Conservation (phyloP, 2,113 vertebrate genomes). For the Sapajus apella region DNA sequence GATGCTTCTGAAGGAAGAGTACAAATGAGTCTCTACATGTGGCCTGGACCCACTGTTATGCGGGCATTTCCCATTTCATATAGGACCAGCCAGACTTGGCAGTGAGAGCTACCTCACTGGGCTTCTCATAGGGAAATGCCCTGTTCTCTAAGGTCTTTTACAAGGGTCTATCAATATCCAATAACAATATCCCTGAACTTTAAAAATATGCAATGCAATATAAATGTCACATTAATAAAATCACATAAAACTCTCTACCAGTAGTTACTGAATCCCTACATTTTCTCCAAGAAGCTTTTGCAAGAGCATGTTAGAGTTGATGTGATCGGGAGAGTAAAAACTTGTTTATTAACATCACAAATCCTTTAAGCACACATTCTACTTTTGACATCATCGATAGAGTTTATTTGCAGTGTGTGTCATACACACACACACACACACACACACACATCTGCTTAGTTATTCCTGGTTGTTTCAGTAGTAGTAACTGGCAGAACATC, state of each 20-base stretch:
- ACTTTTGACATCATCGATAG: not conserved
- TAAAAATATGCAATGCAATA: not conserved
- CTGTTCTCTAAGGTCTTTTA: not conserved
- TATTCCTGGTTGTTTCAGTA: not conserved
- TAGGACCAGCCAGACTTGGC: not conserved
- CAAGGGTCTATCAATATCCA: not conserved
- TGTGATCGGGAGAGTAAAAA: not conserved
- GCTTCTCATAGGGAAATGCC: not conserved
- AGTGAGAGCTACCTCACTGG: accelerated
- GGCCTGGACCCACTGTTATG: not conserved
- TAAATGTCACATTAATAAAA: conserved; percentile 51
- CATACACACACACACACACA: not conserved
- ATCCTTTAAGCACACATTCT: not conserved
- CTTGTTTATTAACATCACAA: not conserved
- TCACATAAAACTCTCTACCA: not conserved
- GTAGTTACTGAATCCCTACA: not conserved
- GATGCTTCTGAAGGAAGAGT: not conserved
- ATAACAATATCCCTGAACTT: not conserved
- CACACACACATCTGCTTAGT: not conserved
- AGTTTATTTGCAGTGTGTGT: not conserved
- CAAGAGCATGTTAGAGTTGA: not conserved
- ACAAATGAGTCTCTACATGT: too few relatives aligned
- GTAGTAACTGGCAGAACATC: not conserved
- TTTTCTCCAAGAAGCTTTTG: not conserved
- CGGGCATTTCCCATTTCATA: not conserved